Conservation (phyloP, 2,797 vertebrate species). For the Pachyuromys duprasi region DNA sequence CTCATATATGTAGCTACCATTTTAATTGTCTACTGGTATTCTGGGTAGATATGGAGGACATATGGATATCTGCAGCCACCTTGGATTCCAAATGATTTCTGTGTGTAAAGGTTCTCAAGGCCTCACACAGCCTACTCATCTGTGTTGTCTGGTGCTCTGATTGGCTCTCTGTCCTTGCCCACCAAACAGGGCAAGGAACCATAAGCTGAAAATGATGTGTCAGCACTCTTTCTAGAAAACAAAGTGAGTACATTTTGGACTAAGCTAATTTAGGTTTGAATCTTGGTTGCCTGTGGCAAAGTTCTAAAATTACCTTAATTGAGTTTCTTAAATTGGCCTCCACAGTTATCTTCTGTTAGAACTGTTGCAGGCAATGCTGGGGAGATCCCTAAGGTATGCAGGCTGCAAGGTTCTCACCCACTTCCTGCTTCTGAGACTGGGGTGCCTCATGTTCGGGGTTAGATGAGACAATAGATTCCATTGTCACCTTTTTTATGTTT, state of each 20-base stretch:
- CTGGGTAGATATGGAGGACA: not conserved
- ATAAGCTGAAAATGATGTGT: not conserved
- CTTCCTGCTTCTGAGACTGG: not conserved
- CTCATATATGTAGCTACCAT: not conserved
- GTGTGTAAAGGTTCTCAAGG: not conserved
- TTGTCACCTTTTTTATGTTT: not conserved
- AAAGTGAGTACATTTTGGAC: not conserved
- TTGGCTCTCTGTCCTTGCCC: not conserved
- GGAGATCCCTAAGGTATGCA: not conserved
- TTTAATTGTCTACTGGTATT: not conserved
- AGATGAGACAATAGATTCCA: not conserved
- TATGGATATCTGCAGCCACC: not conserved
- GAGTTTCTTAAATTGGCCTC: not conserved
- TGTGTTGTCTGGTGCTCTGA: not conserved
- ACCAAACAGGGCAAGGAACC: not conserved
- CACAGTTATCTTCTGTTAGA: too few species aligned
- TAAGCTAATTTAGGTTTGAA: not conserved
- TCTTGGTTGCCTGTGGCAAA: not conserved
- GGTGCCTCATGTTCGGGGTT: not conserved
- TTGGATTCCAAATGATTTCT: not conserved
- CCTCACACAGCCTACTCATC: not conserved
- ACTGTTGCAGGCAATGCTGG: not conserved
- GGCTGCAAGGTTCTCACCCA: not conserved
- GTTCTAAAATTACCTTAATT: not conserved
- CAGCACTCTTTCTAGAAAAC: not conserved